A percentile compares a stretch with the other conserved stretches of the same genome.
phyloP scores from a whole-genome alignment of 2,888 invertebrate species.

The Rhimphoctona megacephalus region DNA sequence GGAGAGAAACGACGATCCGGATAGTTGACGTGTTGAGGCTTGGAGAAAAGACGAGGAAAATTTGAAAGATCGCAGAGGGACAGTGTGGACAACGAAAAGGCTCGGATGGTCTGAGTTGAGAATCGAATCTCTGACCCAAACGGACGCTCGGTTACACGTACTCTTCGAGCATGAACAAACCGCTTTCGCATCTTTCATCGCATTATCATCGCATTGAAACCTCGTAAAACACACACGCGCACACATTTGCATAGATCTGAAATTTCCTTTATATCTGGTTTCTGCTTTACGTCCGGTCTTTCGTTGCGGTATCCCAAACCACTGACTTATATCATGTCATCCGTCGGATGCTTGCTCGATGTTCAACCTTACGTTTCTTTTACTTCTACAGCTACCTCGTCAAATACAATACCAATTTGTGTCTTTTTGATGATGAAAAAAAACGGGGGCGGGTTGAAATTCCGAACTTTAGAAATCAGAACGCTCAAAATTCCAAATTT shows the following conservation, averaged over 20 bases:
- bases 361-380: slow-evolving; percentile 9
- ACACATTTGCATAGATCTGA: slow-evolving; percentile 6
- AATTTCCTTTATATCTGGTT: slow-evolving; percentile 62
- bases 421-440: background rate
- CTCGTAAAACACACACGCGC: slow-evolving; percentile 82
- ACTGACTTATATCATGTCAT: slow-evolving; percentile 29
- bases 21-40: slow-evolving; percentile 56
- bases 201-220: slow-evolving; percentile 81
- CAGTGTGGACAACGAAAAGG: slow-evolving; percentile 58
- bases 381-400: slow-evolving; percentile 1
- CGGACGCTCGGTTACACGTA: slow-evolving; percentile 79
- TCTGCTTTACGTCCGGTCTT: slow-evolving; percentile 45
- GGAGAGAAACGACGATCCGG: slow-evolving; percentile 50
- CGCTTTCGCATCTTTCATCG: slow-evolving; percentile 84
- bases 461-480: too few species aligned
- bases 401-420: slow-evolving; percentile 20
- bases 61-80: slow-evolving; percentile 68
- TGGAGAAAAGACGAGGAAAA: slow-evolving; percentile 56
- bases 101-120: slow-evolving; percentile 63
- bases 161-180: slow-evolving; percentile 83
- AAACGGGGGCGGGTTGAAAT: too few species aligned
- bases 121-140: slow-evolving; percentile 72
- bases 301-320: slow-evolving; percentile 36
- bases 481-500: too few species aligned
- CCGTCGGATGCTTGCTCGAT: slow-evolving; percentile 3